These are phyloP conservation scores for Procambarus virginalis DNA, from an alignment of 1,140 invertebrate genomes.

Conservation along the genomic window DNA sequence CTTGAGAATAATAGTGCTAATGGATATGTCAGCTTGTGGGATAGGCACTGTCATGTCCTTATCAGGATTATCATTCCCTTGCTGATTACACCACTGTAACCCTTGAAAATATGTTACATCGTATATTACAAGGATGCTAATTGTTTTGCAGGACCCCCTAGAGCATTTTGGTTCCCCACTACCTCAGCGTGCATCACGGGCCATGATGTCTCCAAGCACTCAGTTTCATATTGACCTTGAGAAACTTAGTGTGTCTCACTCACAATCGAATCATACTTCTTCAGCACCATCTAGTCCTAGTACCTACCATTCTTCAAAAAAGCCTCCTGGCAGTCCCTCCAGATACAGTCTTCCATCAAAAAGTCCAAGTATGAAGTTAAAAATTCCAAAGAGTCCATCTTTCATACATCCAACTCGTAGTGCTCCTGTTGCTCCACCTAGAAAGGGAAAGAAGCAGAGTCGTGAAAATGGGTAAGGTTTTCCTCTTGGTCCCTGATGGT, in stretches of 20 bases:
- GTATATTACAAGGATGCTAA: neutral
- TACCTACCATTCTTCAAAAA: neutral
- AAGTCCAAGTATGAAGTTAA: conserved; percentile 2
- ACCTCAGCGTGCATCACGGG: conserved; percentile 1
- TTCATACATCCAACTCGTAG: neutral
- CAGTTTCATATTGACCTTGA: conserved; percentile 21
- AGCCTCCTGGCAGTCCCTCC: neutral
- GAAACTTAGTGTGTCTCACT: neutral
- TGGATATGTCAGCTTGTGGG: too few species aligned
- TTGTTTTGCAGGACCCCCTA: conserved; percentile 23
- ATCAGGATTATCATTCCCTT: too few species aligned
- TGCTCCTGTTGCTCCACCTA: conserved; percentile 23
- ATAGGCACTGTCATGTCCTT: too few species aligned
- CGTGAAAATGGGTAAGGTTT: conserved; percentile 24
- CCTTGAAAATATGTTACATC: too few species aligned
- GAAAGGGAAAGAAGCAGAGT: conserved; percentile 24
- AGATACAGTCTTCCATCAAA: conserved; percentile 10
- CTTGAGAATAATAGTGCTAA: too few species aligned
- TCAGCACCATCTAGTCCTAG: conserved; percentile 4
- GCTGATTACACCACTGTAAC: too few species aligned
- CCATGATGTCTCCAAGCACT: neutral
- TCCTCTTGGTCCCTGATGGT: neutral
- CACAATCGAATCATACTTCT: neutral
- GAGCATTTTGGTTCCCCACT: conserved; percentile 25
- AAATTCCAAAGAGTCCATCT: conserved; percentile 17